Conservation (phyloP, 1,140 invertebrate genomes). For the Drosophila auraria region DNA sequence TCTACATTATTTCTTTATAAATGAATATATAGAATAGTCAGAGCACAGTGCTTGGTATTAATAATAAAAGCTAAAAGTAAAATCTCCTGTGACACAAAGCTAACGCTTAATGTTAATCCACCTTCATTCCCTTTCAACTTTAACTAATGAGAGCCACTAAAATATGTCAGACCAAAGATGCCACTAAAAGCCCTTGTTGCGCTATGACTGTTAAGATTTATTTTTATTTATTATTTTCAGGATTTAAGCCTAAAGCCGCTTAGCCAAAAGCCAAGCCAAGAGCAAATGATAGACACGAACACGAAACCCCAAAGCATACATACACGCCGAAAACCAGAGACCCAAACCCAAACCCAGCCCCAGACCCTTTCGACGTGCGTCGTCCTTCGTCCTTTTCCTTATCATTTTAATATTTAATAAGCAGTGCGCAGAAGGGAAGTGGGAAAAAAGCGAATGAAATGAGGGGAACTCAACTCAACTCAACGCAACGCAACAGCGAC, state of each 20-base stretch:
- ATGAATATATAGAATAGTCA: too few species aligned
- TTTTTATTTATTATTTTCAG: not conserved
- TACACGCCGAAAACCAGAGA: constrained; percentile 26
- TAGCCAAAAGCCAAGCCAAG: constrained; percentile 45
- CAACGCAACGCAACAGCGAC: constrained; percentile 17
- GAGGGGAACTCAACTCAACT: constrained; percentile 35
- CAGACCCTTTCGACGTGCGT: constrained; percentile 10
- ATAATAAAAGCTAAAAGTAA: not conserved
- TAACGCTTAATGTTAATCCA: not conserved
- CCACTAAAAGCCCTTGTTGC: constrained; percentile 5
- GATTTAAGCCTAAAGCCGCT: constrained; percentile 58
- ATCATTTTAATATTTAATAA: constrained; percentile 84
- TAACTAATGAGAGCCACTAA: constrained; percentile 17
- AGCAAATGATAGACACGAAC: constrained; percentile 42
- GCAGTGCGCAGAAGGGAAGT: constrained; percentile 58
- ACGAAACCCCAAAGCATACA: constrained; percentile 22
- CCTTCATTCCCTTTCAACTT: not conserved
- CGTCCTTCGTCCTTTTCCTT: constrained; percentile 45
- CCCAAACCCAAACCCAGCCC: constrained; percentile 12
- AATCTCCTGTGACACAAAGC: too few species aligned
- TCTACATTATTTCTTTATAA: too few species aligned
- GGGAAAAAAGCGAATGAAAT: constrained; percentile 48
- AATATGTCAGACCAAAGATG: constrained; percentile 1
- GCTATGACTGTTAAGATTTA: constrained; percentile 3
- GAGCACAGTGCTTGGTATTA: too few species aligned